Base-by-base conservation (phyloP, 2,113 vertebrate species). In the Sminthopsis crassicaudata region DNA sequence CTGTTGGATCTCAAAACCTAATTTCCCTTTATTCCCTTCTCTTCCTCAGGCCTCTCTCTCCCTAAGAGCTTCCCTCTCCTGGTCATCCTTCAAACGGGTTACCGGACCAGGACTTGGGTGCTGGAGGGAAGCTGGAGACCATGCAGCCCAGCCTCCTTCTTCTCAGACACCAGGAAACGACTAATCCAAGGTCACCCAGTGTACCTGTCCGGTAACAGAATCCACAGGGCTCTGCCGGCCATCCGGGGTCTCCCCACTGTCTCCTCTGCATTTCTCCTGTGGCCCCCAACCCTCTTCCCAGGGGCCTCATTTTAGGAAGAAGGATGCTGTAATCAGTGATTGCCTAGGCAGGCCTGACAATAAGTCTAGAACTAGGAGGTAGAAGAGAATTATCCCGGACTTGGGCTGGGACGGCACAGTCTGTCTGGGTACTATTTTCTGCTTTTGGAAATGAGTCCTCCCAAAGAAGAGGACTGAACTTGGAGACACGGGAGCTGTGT, bases 1-100 rank as follows among this genome's bases (percentile, higher is more conserved):
- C 42, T 95, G 46, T 96, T 97, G 93, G 54, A 91, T 30, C 2
- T 11, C 42, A 46, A 67, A 95, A 84, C 50, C 26, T 93, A 50
- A 91, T 84, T 93, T 93, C 60, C 55, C 46, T 26, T 91, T 52
- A 53, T 26, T 26, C 42, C 27, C 88, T 94, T 27, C 92, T 42
- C 53, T 89, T 84, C 67, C 93, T 46, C 46, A 46, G n/a, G 6
- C 46, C 90, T 50, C 3, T 60, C 27, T 76, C 16, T 76, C 36
- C 25, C 5, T 76, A 76, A n/a, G 60, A 76, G 36, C 60, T 76
- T 76, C 25, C 60, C 36, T 19, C 16, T 42, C 42, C 67, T 19
- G 23, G 36, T n/a, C 67, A 42, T 5, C 36, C 67, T 16, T 84
- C 42, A 22, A 22, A 22, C 67, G 1, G 22, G 16, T 42, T n/a